Conservation (phyloP, 2,113 vertebrate species). For the Hiodon tergisus region DNA sequence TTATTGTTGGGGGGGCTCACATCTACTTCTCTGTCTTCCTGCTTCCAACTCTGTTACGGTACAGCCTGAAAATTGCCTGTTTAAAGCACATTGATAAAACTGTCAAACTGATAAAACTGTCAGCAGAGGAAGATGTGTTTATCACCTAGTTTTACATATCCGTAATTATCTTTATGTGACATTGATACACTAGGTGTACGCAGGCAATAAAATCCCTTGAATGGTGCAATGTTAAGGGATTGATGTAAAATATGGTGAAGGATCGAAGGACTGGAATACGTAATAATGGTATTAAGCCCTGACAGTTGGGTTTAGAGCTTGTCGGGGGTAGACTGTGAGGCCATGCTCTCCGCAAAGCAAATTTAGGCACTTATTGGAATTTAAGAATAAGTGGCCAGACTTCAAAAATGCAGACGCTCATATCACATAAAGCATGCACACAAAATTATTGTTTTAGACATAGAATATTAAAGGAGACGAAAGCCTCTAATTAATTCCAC, state of each 20-base stretch:
- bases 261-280: too few relatives aligned
- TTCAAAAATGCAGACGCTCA: neutral
- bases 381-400: neutral
- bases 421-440: constrained; percentile 25
- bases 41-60: neutral
- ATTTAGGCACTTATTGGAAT: neutral
- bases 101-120: neutral
- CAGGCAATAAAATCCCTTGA: neutral
- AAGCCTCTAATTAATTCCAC: constrained; percentile 66
- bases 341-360: neutral
- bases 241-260: neutral
- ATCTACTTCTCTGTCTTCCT: neutral
- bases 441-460: constrained; percentile 54
- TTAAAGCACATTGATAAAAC: neutral
- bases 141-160: neutral
- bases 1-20: neutral
- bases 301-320: neutral
- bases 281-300: too few relatives aligned
- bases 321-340: neutral
- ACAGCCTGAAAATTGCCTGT: constrained; percentile 15
- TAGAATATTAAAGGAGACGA: constrained; percentile 61
- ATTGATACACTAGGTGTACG: neutral
- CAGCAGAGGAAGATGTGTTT: neutral
- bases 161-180: constrained; percentile 1
- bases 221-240: neutral